These are phyloP conservation scores for Plestiodon gilberti DNA, from an alignment of 2,113 vertebrate species.

Conservation along the genomic window DNA sequence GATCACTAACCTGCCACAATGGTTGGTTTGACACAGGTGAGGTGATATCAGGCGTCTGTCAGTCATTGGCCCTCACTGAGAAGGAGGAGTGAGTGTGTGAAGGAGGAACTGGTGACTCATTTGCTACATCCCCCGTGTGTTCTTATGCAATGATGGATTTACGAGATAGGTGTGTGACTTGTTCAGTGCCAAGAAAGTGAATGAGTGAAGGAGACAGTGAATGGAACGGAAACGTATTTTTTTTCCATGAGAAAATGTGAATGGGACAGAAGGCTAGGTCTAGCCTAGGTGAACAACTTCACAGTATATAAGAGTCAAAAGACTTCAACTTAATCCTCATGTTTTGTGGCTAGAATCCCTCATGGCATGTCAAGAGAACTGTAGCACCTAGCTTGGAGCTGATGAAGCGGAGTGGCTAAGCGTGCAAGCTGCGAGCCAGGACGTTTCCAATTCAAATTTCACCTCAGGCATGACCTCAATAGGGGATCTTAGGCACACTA, in stretches of 20 bases:
- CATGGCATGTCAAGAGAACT: neutral
- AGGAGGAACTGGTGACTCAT: conserved; percentile 30
- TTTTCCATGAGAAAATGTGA: conserved; percentile 14
- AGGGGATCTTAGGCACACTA: neutral
- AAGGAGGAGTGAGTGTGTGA: conserved; percentile 13
- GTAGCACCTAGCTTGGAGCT: neutral
- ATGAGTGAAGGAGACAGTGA: conserved; percentile 47
- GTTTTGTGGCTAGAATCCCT: neutral
- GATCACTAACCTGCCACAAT: accelerated
- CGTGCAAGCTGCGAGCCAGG: neutral
- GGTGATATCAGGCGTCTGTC: conserved; percentile 62
- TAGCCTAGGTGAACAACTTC: conserved; percentile 10
- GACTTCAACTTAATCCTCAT: neutral
- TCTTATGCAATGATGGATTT: conserved; percentile 21
- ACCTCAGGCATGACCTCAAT: neutral
- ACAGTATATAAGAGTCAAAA: neutral
- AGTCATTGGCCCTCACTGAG: conserved; percentile 33
- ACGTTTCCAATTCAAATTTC: too few relatives aligned
- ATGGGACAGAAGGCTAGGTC: neutral
- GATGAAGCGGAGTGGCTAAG: neutral
- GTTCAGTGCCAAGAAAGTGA: conserved; percentile 36
- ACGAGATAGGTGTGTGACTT: conserved; percentile 25
- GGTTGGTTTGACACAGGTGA: conserved; percentile 62
- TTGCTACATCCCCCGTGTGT: neutral
- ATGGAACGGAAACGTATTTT: conserved; percentile 40